Conservation (phyloP, 2,888 invertebrate species). For the Meta bourneti region DNA sequence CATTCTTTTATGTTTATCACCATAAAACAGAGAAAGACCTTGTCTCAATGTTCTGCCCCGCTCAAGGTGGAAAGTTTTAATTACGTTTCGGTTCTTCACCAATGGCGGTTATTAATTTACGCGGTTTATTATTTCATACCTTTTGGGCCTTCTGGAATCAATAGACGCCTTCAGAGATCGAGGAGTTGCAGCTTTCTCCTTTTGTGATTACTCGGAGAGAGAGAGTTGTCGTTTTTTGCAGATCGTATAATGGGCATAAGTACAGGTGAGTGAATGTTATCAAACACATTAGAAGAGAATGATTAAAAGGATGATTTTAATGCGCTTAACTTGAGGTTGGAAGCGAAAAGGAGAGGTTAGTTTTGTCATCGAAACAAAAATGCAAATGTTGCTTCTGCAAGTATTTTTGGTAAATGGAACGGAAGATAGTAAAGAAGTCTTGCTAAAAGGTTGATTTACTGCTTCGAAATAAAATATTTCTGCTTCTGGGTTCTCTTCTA, state of each 20-base stretch:
- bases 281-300: neutral
- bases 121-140: neutral
- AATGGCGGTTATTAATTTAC: neutral
- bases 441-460: no score
- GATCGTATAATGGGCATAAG: neutral
- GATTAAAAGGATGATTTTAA: neutral
- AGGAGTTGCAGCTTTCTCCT: neutral
- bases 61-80: neutral
- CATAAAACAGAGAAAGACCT: slow-evolving; percentile 7
- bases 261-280: neutral
- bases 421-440: neutral
- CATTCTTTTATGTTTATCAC: slow-evolving; percentile 49
- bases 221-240: neutral
- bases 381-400: neutral
- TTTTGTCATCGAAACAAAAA: neutral
- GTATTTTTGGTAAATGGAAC: neutral
- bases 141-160: neutral
- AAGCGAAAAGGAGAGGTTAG: neutral
- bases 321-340: no score
- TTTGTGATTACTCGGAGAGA: neutral
- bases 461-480: no score
- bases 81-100: neutral
- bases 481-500: no score
- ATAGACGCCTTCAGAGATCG: neutral
- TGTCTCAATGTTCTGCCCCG: neutral